phyloP scores from a whole-genome alignment of 2,113 vertebrate genomes.

The Echinops telfairi region DNA sequence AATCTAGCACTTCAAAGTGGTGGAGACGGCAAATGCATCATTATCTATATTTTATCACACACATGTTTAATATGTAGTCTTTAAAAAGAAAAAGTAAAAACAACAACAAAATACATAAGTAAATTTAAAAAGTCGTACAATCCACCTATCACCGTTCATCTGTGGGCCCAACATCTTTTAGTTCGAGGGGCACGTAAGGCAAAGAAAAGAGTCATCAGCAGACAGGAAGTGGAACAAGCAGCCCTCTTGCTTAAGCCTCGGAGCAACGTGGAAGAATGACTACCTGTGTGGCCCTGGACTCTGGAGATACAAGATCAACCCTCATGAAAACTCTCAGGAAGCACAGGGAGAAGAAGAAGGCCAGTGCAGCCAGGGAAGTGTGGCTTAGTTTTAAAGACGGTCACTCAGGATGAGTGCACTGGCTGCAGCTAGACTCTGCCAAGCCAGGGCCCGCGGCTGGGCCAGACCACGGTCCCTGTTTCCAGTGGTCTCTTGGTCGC shows the following conservation, averaged over 20 bases:
- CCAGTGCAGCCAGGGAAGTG: background rate
- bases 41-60: background rate
- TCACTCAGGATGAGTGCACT: too few relatives aligned
- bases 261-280: background rate
- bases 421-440: background rate
- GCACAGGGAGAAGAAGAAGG: background rate
- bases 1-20: background rate
- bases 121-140: background rate
- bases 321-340: background rate
- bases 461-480: too few relatives aligned
- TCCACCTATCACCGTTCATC: background rate
- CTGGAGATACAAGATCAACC: constrained; percentile 2
- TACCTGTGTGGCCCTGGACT: background rate
- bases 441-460: background rate
- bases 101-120: too few relatives aligned
- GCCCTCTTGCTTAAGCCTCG: background rate
- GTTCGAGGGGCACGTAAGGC: background rate
- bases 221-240: background rate
- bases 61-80: background rate
- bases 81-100: background rate
- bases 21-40: background rate
- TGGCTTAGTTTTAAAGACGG: background rate
- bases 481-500: too few relatives aligned
- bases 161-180: background rate
- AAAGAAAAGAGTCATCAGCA: background rate